Evolutionary conservation across 2,797 vertebrate species (phyloP).

Genomic region (Spheniscus humboldti): DNA sequence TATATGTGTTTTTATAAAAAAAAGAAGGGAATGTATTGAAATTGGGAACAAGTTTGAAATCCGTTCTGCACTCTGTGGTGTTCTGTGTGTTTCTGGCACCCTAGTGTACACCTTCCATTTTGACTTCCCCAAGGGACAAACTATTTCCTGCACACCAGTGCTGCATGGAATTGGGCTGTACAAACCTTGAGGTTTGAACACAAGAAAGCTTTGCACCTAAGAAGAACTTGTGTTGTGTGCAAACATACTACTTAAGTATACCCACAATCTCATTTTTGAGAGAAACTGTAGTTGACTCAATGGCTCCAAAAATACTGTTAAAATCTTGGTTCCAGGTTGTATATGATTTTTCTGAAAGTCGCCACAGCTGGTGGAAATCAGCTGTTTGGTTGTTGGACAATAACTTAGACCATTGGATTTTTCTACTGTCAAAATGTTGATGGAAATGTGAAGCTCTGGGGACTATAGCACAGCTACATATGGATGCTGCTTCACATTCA

Average conservation of each 20-base stretch:
- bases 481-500: background rate
- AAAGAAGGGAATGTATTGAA: background rate
- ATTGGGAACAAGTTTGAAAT: background rate
- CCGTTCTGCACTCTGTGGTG: background rate
- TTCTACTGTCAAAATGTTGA: background rate
- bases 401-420: background rate
- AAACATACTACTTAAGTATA: background rate
- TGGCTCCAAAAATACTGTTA: background rate
- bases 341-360: background rate
- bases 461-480: fast-evolving
- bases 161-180: background rate
- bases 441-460: background rate
- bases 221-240: background rate
- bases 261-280: background rate
- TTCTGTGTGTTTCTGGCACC: background rate
- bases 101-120: background rate
- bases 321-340: background rate
- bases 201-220: background rate
- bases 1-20: background rate
- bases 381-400: background rate
- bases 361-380: background rate
- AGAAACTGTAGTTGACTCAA: background rate
- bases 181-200: background rate
- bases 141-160: fast-evolving
- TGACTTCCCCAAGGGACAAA: background rate